These are phyloP conservation scores for Chironomus tentans DNA, from an alignment of 2,888 invertebrate genomes.

Conservation along the genomic window DNA sequence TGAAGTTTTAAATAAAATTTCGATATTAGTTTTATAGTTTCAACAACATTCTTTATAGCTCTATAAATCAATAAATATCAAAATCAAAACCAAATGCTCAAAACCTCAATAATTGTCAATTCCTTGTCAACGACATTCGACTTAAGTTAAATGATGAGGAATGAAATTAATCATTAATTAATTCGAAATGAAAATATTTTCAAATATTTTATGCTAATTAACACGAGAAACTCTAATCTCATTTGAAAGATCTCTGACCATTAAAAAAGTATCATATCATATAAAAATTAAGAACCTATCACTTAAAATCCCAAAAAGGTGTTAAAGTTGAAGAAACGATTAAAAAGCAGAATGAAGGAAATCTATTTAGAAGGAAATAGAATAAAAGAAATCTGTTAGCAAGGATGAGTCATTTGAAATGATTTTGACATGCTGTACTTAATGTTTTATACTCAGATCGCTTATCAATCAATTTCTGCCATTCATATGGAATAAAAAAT, in stretches of 20 bases:
- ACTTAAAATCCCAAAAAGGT: neutral
- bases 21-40: too few species aligned
- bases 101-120: too few species aligned
- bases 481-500: neutral
- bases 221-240: neutral
- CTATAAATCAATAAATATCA: too few species aligned
- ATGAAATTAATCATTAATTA: too few species aligned
- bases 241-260: neutral
- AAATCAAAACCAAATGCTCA: too few species aligned
- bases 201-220: neutral
- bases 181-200: too few species aligned
- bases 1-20: too few species aligned
- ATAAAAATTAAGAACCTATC: neutral
- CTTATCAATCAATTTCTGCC: conserved; percentile 20
- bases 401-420: conserved; percentile 15
- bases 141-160: too few species aligned
- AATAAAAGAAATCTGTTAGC: neutral
- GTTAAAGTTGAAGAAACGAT: neutral
- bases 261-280: neutral
- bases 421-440: conserved; percentile 18
- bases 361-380: neutral
- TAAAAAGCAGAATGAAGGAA: neutral
- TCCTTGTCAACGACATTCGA: too few species aligned
- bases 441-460: conserved; percentile 14
- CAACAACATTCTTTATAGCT: too few species aligned